phyloP scores from a whole-genome alignment of 2,888 invertebrate genomes.

The Drosophila atripex region DNA sequence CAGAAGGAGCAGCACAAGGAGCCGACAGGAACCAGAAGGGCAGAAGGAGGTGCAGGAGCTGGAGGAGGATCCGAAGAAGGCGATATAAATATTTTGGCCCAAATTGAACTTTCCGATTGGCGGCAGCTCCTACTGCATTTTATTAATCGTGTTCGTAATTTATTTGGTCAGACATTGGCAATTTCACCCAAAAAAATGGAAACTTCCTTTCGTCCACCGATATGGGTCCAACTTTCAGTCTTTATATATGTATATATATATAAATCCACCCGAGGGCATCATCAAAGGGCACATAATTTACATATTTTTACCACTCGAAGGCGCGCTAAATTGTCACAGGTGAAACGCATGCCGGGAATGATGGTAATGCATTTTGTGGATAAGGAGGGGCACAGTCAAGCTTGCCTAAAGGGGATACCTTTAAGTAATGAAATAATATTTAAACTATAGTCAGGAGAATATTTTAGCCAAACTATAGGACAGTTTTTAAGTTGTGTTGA shows the following conservation, averaged over 20 bases:
- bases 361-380: slow-evolving; percentile 10
- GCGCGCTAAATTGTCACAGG: slow-evolving; percentile 71
- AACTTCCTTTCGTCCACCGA: slow-evolving; percentile 48
- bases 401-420: background rate
- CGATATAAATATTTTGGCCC: slow-evolving; percentile 77
- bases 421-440: background rate
- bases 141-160: slow-evolving; percentile 80
- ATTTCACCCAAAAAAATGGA: slow-evolving; percentile 79
- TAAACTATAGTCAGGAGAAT: too few relatives aligned
- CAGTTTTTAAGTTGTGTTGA: background rate
- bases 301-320: slow-evolving; percentile 61
- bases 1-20: slow-evolving; percentile 31
- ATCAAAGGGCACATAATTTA: slow-evolving; percentile 58
- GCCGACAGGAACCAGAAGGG: slow-evolving; percentile 6
- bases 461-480: too few relatives aligned
- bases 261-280: slow-evolving; percentile 48
- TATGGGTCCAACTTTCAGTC: background rate
- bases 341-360: slow-evolving; percentile 65
- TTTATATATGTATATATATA: background rate
- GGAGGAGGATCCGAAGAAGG: slow-evolving; percentile 45
- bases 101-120: slow-evolving; percentile 65
- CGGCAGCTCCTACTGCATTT: slow-evolving; percentile 59
- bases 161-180: slow-evolving; percentile 74
- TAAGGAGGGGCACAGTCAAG: slow-evolving; percentile 11
- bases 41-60: background rate